These are phyloP conservation scores for Caranx ignobilis DNA, from an alignment of 2,113 vertebrate genomes.

Conservation along the genomic window DNA sequence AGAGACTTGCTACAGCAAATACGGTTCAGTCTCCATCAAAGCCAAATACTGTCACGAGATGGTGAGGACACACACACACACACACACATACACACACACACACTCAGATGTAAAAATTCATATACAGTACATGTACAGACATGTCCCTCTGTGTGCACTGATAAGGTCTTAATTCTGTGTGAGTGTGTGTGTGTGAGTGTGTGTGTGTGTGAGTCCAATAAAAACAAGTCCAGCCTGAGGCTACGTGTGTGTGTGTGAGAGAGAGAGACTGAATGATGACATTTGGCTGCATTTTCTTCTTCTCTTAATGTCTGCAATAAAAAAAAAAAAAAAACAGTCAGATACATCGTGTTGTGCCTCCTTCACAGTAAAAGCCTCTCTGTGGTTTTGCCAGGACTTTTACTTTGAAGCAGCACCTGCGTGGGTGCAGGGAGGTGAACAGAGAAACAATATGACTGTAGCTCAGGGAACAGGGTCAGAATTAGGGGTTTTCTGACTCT, in stretches of 20 bases:
- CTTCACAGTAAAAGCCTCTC: background rate
- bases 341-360: background rate
- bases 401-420: background rate
- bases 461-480: too few relatives aligned
- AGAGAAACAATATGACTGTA: background rate
- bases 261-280: background rate
- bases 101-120: background rate
- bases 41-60: conserved; percentile 94
- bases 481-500: too few relatives aligned
- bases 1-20: conserved; percentile 95
- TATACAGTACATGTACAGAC: conserved; percentile 10
- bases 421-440: too few relatives aligned
- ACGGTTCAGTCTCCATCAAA: conserved; percentile 92
- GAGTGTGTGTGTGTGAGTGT: background rate
- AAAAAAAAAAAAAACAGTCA: too few relatives aligned
- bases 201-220: too few relatives aligned
- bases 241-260: too few relatives aligned
- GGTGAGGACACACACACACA: conserved; percentile 81
- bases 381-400: background rate
- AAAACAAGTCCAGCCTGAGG: too few relatives aligned
- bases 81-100: conserved; percentile 4
- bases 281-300: too few relatives aligned
- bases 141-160: background rate
- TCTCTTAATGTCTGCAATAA: too few relatives aligned
- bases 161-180: background rate